These are phyloP conservation scores for Boleophthalmus pectinirostris DNA, from an alignment of 2,113 vertebrate species.

Conservation along the genomic window DNA sequence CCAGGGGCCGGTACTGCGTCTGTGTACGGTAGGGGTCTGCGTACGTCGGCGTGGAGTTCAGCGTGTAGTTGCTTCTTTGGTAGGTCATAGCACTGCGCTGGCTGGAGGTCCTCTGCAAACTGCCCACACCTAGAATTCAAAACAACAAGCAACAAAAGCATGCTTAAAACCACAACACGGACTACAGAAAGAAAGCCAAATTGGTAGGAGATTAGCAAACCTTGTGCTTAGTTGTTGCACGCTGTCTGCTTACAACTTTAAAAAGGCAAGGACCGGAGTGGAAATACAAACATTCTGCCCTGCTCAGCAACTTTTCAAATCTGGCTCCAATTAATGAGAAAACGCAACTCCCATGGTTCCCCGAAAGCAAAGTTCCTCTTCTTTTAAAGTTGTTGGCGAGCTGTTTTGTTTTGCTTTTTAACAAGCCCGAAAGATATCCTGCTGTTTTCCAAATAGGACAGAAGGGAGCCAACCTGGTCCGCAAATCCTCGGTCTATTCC, in stretches of 20 bases:
- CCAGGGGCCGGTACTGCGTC: constrained; percentile 83
- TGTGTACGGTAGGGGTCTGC: constrained; percentile 85
- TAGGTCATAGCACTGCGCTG: constrained; percentile 92
- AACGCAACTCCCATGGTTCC: constrained; percentile 58
- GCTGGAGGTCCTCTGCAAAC: constrained; percentile 91
- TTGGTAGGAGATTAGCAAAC: constrained; percentile 31
- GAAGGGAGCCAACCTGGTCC: constrained; percentile 44
- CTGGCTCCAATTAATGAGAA: constrained; percentile 72
- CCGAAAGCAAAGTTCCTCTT: constrained; percentile 44
- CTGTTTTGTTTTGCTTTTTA: constrained; percentile 36
- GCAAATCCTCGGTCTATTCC: constrained; percentile 43
- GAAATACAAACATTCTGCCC: constrained; percentile 51
- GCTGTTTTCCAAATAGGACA: constrained; percentile 38
- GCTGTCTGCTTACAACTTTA: constrained; percentile 19
- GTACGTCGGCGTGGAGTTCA: constrained; percentile 85
- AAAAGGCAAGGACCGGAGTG: constrained; percentile 26
- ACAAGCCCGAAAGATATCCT: constrained; percentile 42
- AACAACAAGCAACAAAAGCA: constrained; percentile 5
- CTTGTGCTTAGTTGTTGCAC: constrained; percentile 29
- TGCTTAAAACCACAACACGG: constrained; percentile 13
- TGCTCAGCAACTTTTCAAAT: constrained; percentile 54
- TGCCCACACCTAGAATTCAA: constrained; percentile 82
- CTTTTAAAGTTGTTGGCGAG: constrained; percentile 53
- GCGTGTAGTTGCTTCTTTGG: constrained; percentile 91
- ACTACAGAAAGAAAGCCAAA: not conserved